These are phyloP conservation scores for Leiothrix lutea DNA, from an alignment of 2,113 vertebrate species.

Conservation along the genomic window DNA sequence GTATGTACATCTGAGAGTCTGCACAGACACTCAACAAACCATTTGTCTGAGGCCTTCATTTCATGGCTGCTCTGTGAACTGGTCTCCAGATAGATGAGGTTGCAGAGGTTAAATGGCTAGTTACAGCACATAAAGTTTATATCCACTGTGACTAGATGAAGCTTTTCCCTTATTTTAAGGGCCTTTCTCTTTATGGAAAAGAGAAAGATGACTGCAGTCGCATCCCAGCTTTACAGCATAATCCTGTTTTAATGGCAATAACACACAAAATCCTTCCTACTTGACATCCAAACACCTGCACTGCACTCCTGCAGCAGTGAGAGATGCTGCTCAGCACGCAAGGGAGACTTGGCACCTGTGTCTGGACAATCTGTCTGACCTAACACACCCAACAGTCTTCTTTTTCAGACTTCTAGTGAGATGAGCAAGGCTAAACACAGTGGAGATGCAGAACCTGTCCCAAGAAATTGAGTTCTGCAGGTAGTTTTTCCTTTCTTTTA, in stretches of 20 bases:
- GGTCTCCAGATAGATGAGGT: conserved; percentile 19
- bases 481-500: not conserved
- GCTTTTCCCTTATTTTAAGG: not conserved
- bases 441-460: not conserved
- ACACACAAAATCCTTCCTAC: not conserved
- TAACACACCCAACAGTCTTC: not conserved
- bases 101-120: conserved; percentile 47
- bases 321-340: not conserved
- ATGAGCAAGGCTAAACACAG: not conserved
- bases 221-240: not conserved
- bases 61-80: conserved; percentile 15
- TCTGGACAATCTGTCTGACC: not conserved
- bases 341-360: rapidly evolving
- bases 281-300: not conserved
- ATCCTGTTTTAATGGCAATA: not conserved
- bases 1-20: not conserved
- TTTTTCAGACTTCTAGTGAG: not conserved
- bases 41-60: conserved; percentile 14
- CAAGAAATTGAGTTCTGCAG: not conserved
- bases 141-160: conserved; percentile 2
- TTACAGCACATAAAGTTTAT: conserved; percentile 59
- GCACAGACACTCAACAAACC: not conserved
- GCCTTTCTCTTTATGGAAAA: not conserved
- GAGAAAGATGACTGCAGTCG: not conserved
- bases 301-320: not conserved